Evolutionary conservation across 2,888 invertebrate genomes (phyloP).

Genomic region (Chloromyia formosa): DNA sequence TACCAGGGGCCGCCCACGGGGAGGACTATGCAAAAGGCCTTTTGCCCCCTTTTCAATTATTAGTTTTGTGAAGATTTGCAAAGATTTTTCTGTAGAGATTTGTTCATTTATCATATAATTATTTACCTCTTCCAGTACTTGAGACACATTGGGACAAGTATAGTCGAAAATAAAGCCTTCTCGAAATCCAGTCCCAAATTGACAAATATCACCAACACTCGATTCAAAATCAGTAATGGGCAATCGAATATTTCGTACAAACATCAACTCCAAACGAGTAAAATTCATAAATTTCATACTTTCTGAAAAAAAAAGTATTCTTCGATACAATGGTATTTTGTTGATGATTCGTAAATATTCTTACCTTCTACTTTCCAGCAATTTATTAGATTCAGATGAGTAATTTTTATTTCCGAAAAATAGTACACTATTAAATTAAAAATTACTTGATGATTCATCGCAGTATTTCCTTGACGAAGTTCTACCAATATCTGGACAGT

Average conservation of each 20-base stretch:
- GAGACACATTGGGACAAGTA: neutral
- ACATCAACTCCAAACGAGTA: neutral
- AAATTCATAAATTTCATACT: neutral
- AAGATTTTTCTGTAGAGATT: too few relatives aligned
- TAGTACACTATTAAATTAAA: neutral
- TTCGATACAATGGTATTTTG: too few relatives aligned
- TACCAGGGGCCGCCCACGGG: too few relatives aligned
- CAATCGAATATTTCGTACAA: neutral
- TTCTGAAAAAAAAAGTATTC: neutral
- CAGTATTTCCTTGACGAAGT: neutral
- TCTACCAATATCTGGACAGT: too few relatives aligned
- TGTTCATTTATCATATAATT: too few relatives aligned
- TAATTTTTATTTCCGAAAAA: neutral
- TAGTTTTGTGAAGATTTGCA: too few relatives aligned
- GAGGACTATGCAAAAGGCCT: too few relatives aligned
- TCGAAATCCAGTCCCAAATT: neutral
- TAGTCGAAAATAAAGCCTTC: constrained; percentile 10
- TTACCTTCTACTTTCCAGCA: neutral
- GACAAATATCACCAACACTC: neutral
- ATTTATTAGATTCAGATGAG: neutral
- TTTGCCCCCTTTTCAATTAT: too few relatives aligned
- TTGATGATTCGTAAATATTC: too few relatives aligned
- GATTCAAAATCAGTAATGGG: neutral
- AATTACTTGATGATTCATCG: neutral
- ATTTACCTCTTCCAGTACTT: neutral